phyloP scores from a whole-genome alignment of 2,113 vertebrate species.

The Patagioenas fasciata region DNA sequence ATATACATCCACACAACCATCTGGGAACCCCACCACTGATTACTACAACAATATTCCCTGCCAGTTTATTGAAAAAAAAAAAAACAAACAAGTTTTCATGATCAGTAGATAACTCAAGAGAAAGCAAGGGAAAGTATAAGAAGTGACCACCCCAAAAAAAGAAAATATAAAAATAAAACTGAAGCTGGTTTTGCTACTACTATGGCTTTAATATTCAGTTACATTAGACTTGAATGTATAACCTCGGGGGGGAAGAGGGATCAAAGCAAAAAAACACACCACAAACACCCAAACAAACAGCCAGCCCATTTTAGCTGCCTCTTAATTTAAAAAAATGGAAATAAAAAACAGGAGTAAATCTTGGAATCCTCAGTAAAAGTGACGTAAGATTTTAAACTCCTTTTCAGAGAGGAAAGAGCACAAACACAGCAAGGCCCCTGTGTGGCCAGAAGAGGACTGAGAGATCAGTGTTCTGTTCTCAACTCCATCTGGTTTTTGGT shows the following conservation, averaged over 20 bases:
- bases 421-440: not conserved
- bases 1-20: not conserved
- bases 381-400: not conserved
- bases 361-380: not conserved
- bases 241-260: not conserved
- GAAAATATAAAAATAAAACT: not conserved
- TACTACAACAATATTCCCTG: not conserved
- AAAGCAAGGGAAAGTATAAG: not conserved
- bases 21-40: not conserved
- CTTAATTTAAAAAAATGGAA: not conserved
- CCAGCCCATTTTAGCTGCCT: not conserved
- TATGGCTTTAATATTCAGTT: not conserved
- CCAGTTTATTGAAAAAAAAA: not conserved
- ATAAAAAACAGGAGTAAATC: not conserved
- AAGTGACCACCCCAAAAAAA: not conserved
- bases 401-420: not conserved
- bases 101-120: not conserved
- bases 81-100: not conserved
- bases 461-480: not conserved
- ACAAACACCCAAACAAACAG: too few species aligned
- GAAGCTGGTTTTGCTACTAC: not conserved
- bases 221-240: not conserved
- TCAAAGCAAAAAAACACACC: too few species aligned
- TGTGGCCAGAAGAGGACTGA: not conserved
- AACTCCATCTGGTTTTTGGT: not conserved